Evolutionary conservation across 1,140 invertebrate genomes (phyloP), one percentile per base, ranked within the genome.

Genomic region (Leptonema lineaticorne): DNA sequence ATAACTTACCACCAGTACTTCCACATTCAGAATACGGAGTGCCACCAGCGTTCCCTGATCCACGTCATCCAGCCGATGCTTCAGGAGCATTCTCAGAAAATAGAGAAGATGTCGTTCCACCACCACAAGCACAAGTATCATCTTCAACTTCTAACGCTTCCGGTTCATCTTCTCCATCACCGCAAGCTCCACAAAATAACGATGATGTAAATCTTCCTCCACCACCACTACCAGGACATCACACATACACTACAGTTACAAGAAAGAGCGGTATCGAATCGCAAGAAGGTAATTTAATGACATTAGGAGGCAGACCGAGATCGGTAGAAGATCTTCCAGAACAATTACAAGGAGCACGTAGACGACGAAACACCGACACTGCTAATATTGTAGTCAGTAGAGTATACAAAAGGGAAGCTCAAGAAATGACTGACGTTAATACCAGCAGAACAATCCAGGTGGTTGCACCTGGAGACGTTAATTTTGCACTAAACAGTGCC

Each of bases 381-480:
- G 85, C 89, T 70, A 86, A 85, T 41, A 74, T 89, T 37, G 84
- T 89, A 18, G 83, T 88, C 2, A 85, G 86, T 29, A 85, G 91
- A 73, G 90, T 93, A 57, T 93, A 93, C 83, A 93, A 93, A 75
- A 85, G 92, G 62, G 91, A 91, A 69, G 88, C 92, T 53, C 92
- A 94, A 81, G 92, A 94, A 79, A 95, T 95, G 92, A 95, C 92
- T 16, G 94, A 96, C 76, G 92, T 97, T 0, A 92, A 94, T 75
- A 96, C 94, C 20, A 93, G 91, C 75, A 84, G 93, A 74, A 91
- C 88, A 28, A 95, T 97, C 74, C 94, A 95, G 78, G 94, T 96
- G 1, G 94, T 96, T 0, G 92, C 94, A 6, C 94, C 94, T 0
- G 94, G 94, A 45, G 94, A 96, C 76, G 93, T 96, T 0, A 95